Evolutionary conservation across 2,888 invertebrate species (phyloP), one percentile per base, ranked within the genome.

Genomic region (Digitonthophagus gazella): DNA sequence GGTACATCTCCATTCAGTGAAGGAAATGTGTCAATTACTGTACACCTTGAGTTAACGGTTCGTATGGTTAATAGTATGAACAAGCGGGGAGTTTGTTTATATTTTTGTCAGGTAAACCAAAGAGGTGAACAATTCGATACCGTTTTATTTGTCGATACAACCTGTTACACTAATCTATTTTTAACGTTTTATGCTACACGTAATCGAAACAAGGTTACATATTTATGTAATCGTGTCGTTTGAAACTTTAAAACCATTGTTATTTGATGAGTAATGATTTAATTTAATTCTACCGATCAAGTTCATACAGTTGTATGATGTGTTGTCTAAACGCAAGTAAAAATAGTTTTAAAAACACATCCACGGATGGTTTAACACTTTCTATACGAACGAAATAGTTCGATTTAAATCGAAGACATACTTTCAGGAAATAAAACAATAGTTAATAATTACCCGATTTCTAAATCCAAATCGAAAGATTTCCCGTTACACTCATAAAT

Each of bases 21-120:
- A 20, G 18, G 61, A 61, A 19, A 61, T 61, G 61, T 61, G 61
- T 61, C 61, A 61, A 61, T 61, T 61, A 61, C 61, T 61, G 61
- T 61, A 16, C 61, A 61, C 61, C 28, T 44, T 44, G 28, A 44
- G 28, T 11, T 44, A 44, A 44, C 28, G 28, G 28, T 44, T 44
- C 11, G 28, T 44, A 8, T 44, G 11, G 28, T 44, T 11, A 44
- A 1, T 44, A 11, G 3, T 44, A 11, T 44, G 11, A 44, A 44
- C 11, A 44, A 44, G 28, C 11, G 28, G 28, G 28, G 28, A 44
- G 6, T 8, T 44, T 44, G 28, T 44, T 44, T 44, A 44, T 44
- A 44, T 44, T 44, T 44, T 44, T 44, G 28, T 44, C 28, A 44
- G 28, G 28, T 44, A 44, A 44, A 11, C 11, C 1, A 11, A 44